phyloP scores from a whole-genome alignment of 2,113 vertebrate species.

The Ranitomeya imitator region DNA sequence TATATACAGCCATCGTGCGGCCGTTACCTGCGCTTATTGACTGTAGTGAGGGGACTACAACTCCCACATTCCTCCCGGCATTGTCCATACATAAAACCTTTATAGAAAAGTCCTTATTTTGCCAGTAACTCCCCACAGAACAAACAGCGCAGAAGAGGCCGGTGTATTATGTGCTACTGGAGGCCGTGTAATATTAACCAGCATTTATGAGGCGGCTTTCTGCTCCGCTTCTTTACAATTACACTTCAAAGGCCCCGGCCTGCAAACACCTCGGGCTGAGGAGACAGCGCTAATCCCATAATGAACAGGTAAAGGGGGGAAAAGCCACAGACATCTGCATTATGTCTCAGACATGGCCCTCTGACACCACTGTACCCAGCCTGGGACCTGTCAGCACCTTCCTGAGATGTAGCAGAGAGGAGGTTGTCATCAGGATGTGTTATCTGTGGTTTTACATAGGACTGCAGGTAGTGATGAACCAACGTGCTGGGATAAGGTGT shows the following conservation, averaged over 20 bases:
- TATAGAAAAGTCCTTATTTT: conserved; percentile 11
- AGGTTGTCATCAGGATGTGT: background rate
- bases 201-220: conserved; percentile 6
- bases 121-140: conserved; percentile 12
- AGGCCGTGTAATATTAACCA: conserved; percentile 38
- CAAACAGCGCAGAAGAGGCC: background rate
- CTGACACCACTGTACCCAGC: background rate
- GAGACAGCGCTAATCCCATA: conserved; percentile 35
- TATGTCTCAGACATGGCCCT: background rate
- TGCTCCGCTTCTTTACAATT: conserved; percentile 4
- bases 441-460: background rate
- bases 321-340: conserved; percentile 3
- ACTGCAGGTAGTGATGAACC: background rate
- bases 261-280: background rate
- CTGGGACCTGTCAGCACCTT: background rate
- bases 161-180: background rate
- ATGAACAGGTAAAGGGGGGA: conserved; percentile 1
- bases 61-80: conserved; percentile 6
- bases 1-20: background rate
- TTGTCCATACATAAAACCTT: conserved; percentile 22
- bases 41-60: background rate
- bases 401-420: background rate
- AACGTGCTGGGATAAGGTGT: too few species aligned
- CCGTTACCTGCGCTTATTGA: background rate
- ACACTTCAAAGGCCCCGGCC: conserved; percentile 31